These are phyloP conservation scores for Clarias gariepinus DNA, from an alignment of 2,113 vertebrate species.

Conservation along the genomic window DNA sequence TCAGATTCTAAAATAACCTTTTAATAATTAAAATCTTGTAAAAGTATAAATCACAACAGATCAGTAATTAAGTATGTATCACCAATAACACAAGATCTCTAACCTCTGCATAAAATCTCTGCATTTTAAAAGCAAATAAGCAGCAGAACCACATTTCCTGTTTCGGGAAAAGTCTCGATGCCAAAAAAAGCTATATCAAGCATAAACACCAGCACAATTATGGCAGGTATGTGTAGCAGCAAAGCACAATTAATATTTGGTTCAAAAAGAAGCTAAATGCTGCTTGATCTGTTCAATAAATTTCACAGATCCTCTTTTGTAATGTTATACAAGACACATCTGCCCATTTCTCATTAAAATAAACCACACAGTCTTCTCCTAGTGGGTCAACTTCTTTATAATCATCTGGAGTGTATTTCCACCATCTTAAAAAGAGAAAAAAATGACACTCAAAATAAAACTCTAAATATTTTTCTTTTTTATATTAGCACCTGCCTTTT, in stretches of 20 bases:
- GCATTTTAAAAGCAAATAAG: background rate
- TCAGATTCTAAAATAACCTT: too few species aligned
- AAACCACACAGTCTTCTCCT: conserved; percentile 43
- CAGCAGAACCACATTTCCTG: background rate
- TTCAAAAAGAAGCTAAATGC: too few species aligned
- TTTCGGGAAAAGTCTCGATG: background rate
- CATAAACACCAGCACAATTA: background rate
- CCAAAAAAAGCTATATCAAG: background rate
- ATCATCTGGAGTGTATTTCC: conserved; percentile 29
- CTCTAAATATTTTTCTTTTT: background rate
- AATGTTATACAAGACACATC: conserved; percentile 18
- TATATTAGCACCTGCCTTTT: background rate
- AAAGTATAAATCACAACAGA: too few species aligned
- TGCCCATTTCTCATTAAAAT: background rate
- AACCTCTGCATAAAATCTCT: too few species aligned
- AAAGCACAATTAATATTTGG: too few species aligned
- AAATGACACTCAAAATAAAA: background rate
- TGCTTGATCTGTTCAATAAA: background rate
- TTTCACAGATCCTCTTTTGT: conserved; percentile 35
- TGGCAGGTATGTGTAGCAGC: background rate
- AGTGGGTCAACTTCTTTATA: background rate
- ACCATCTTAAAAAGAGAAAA: conserved; percentile 21
- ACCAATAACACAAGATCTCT: background rate
- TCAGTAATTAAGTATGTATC: background rate
- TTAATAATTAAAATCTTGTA: too few species aligned